A percentile compares a stretch with the other conserved stretches of the same genome.
phyloP scores from a whole-genome alignment of 2,797 vertebrate genomes.

The Notolabrus celidotus region DNA sequence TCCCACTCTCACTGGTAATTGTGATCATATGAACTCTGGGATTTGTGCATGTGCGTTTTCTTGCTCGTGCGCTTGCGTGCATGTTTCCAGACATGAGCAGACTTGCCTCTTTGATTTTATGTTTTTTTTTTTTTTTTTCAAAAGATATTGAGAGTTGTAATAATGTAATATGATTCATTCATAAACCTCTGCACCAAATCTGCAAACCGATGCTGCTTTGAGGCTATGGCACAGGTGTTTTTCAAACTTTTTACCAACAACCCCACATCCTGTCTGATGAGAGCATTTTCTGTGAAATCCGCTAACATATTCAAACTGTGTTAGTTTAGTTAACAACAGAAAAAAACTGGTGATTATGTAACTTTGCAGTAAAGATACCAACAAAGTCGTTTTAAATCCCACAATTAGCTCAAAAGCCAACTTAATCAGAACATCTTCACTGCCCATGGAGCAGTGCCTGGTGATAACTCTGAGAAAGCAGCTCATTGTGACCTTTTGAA shows the following conservation, averaged over 20 bases:
- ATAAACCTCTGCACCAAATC: background rate
- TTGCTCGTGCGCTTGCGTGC: background rate
- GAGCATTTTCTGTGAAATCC: no score
- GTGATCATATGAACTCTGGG: slow-evolving; percentile 29
- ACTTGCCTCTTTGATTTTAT: slow-evolving; percentile 36
- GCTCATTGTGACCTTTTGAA: background rate
- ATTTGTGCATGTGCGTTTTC: background rate
- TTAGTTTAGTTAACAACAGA: no score
- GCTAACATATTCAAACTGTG: no score
- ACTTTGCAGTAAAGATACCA: no score
- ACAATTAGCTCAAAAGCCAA: no score
- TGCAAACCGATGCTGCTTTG: background rate
- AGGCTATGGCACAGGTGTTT: background rate
- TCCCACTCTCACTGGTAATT: slow-evolving; percentile 44
- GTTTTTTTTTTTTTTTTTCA: background rate
- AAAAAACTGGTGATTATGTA: no score
- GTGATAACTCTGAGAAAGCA: background rate
- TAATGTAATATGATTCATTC: background rate
- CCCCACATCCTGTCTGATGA: background rate
- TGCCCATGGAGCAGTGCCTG: background rate
- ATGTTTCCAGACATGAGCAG: slow-evolving; percentile 28
- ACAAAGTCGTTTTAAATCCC: no score
- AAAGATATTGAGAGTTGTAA: background rate
- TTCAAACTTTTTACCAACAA: no score
- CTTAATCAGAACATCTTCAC: background rate